Evolutionary conservation across 2,797 vertebrate species (phyloP).

Genomic region (Poecilia velifera): DNA sequence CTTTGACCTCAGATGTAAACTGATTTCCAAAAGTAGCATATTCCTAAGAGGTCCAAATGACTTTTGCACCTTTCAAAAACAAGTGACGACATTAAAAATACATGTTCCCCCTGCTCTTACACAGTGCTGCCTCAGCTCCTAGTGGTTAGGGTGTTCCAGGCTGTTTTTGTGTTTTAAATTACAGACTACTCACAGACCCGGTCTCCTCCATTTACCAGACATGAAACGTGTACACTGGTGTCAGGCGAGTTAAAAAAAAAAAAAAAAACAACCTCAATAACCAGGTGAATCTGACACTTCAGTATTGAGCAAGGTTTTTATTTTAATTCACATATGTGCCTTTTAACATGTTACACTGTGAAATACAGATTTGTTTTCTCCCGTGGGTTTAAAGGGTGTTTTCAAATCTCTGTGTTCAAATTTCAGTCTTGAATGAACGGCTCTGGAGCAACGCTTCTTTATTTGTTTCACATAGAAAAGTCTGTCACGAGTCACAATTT

Average conservation of each 20-base stretch:
- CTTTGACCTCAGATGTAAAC: slow-evolving; percentile 6
- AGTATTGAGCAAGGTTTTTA: slow-evolving; percentile 55
- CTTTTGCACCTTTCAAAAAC: slow-evolving; percentile 38
- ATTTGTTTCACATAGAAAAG: slow-evolving; percentile 37
- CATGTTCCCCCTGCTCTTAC: slow-evolving; percentile 35
- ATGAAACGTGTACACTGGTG: slow-evolving; percentile 10
- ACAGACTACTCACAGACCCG: slow-evolving; percentile 35
- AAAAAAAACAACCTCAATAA: neutral
- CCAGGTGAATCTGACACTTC: slow-evolving; percentile 9
- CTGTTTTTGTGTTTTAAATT: slow-evolving; percentile 30
- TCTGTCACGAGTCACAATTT: slow-evolving; percentile 38
- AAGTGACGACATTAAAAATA: slow-evolving; percentile 59
- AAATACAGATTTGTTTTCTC: slow-evolving; percentile 42
- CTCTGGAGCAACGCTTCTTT: slow-evolving; percentile 22
- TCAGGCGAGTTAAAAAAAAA: neutral
- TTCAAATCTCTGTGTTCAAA: slow-evolving; percentile 51
- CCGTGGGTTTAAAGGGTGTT: slow-evolving; percentile 19
- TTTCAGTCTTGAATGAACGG: slow-evolving; percentile 32
- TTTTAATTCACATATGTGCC: slow-evolving; percentile 68
- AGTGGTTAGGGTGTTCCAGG: slow-evolving; percentile 52
- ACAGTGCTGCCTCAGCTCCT: slow-evolving; percentile 53
- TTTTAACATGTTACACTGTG: slow-evolving; percentile 68
- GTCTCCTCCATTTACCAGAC: slow-evolving; percentile 24
- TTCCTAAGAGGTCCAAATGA: slow-evolving; percentile 38
- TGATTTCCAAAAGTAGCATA: slow-evolving; percentile 32